Base-by-base conservation (phyloP, 2,113 vertebrate species). In the Passer domesticus region DNA sequence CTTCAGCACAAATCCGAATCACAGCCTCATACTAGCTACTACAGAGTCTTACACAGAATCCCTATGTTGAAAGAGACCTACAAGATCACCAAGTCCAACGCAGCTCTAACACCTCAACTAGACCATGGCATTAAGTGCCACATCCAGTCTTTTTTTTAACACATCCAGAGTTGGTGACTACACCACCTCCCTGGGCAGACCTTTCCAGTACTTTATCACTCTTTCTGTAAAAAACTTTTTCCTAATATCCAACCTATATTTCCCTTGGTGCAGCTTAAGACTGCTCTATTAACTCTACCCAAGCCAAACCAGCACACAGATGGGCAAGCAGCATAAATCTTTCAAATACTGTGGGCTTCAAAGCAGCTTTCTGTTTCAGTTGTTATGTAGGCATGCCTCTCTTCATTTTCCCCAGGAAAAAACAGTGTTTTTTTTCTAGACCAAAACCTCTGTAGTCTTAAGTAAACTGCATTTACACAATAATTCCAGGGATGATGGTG, bases 401-500 rank as follows among this genome's bases (percentile, higher is more conserved):
- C 15, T 55, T 39, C 2, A 5, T 72, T 83, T 77, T 35, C 17
- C 4, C 12, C 10, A n/a, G 15, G 2, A 56, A 77, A 91, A 77
- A 39, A 0, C 6, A 21, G 9, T 47, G 10, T 0, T 31, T 78
- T 55, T 3, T 55, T 74, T 47, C 30, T 50, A 37, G 31, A 82
- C 4, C 23, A 55, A 35, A 33, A 47, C 2, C 8, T 73, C 4
- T 64, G 13, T 46, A 50, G 10, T 55, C 10, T 30, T 46, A 20
- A 64, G 24, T 72, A 78, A 87, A 55, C 6, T 72, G 15, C 13
- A n/a, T 68, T 89, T 69, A 21, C 18, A 22, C 17, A 33, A 11
- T 39, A 21, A 75, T 44, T 50, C 6, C 15, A 68, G 35, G 44
- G 41, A 58, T 24, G 41, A 58, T 24, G 33, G 21, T 35, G 33